These are phyloP conservation scores for Ichneumoninae sp. DNA, from an alignment of 2,888 invertebrate genomes.

Conservation along the genomic window DNA sequence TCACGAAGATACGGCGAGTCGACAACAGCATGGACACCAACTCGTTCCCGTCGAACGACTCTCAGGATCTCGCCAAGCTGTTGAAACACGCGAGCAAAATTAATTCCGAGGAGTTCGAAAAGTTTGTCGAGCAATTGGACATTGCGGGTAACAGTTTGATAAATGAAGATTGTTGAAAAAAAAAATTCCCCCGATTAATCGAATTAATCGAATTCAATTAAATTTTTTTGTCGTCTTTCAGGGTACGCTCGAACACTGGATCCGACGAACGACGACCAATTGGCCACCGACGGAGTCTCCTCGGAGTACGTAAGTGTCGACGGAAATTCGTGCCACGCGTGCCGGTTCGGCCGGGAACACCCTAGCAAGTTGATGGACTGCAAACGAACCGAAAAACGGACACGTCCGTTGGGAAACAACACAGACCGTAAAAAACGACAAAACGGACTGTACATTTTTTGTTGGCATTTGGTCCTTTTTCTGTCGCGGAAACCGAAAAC, in stretches of 20 bases:
- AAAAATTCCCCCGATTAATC: neutral
- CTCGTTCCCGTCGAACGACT: conserved; percentile 61
- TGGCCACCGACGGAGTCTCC: conserved; percentile 71
- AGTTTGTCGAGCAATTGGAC: conserved; percentile 71
- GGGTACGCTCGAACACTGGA: conserved; percentile 27
- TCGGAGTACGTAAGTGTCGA: conserved; percentile 65
- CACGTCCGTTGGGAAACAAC: too few species aligned
- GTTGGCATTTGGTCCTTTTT: too few species aligned
- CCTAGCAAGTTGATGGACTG: too few species aligned
- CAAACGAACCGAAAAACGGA: too few species aligned
- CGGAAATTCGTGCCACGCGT: neutral
- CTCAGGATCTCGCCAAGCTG: conserved; percentile 76
- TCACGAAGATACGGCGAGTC: conserved; percentile 60
- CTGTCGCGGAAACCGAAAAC: too few species aligned
- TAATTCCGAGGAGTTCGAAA: conserved; percentile 80
- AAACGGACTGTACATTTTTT: too few species aligned
- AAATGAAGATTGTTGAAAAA: neutral
- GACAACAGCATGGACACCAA: conserved; percentile 52
- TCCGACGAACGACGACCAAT: conserved; percentile 36
- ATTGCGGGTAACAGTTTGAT: conserved; percentile 64
- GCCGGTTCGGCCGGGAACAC: too few species aligned
- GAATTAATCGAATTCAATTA: too few species aligned
- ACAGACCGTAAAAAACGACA: too few species aligned
- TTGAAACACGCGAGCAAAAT: conserved; percentile 71
- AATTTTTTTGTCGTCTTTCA: conserved; percentile 11